Conservation (phyloP, 2,888 invertebrate genomes). For the Melipona bicolor region DNA sequence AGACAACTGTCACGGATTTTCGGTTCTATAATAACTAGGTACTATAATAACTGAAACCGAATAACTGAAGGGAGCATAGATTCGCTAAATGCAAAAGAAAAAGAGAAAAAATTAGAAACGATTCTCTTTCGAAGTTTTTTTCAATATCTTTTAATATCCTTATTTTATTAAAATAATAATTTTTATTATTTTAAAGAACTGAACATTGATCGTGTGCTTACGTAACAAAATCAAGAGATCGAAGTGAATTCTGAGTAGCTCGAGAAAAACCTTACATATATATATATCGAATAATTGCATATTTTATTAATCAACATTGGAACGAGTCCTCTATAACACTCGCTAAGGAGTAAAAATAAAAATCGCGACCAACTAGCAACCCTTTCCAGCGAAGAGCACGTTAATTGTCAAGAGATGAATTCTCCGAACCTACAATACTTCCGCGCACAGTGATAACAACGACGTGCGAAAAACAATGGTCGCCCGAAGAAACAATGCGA, state of each 20-base stretch:
- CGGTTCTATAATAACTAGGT: neutral
- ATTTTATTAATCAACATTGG: too few species aligned
- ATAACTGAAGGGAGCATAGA: too few species aligned
- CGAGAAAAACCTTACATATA: too few species aligned
- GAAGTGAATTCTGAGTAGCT: too few species aligned
- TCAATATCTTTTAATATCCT: too few species aligned
- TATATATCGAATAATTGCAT: too few species aligned
- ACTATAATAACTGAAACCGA: neutral
- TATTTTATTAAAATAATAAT: too few species aligned
- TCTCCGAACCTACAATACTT: neutral
- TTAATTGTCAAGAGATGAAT: neutral
- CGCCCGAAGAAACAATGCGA: neutral
- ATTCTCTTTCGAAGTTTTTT: neutral
- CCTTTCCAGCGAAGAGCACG: neutral
- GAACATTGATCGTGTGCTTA: too few species aligned
- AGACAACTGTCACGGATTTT: neutral
- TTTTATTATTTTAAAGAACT: too few species aligned
- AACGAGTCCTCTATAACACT: neutral
- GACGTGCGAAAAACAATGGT: neutral
- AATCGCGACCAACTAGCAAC: neutral
- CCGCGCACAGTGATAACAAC: neutral
- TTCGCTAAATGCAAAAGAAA: neutral
- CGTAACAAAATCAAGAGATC: too few species aligned
- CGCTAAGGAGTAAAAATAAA: neutral
- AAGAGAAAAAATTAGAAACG: neutral